Evolutionary conservation across 2,888 invertebrate species (phyloP), one percentile per base, ranked within the genome.

Genomic region (Lymantria dispar): DNA sequence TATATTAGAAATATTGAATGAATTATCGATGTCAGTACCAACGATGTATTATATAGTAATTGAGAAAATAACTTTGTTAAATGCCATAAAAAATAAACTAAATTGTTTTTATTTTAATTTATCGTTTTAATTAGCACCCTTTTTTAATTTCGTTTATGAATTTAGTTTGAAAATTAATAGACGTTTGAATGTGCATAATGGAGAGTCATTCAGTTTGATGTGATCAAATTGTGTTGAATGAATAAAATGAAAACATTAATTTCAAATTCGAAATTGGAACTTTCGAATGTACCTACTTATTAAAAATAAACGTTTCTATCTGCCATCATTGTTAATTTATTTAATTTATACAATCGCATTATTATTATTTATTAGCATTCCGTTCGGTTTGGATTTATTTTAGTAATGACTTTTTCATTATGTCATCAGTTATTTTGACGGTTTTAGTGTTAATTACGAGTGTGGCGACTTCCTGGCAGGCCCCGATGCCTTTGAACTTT

Each of bases 61-160:
- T 73, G 68, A 76, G 67, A 72, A 71, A 74, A 76, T 74, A 82
- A 80, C 70, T 86, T 87, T 90, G 89, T 91, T 89, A 88, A 72
- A 87, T 82, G 86, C 85, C 87, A 87, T 87, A 84, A 65, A 78
- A 87, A 67, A 87, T 87, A 87, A 88, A 89, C 68, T 77, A 80
- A 84, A 86, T 84, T 88, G 88, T 90, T 90, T 91, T 90, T 89
- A 87, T 89, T 90, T 87, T 83, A 84, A 73, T 76, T 42, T 71
- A 48, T 72, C 56, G 66, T 73, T 77, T 76, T 61, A 58, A 54
- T 68, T 64, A 43, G 48, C 40, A 47, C 47, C 58, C 60, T 54
- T 57, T 51, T 54, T 43, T 14, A 38, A 55, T 51, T 46, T 50
- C n/a, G n/a, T n/a, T n/a, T n/a, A 43, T 42, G 39, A 38, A 11